A percentile compares a stretch with the other conserved stretches of the same genome.
phyloP scores from a whole-genome alignment of 2,888 invertebrate species.

The Laspeyria flexula region DNA sequence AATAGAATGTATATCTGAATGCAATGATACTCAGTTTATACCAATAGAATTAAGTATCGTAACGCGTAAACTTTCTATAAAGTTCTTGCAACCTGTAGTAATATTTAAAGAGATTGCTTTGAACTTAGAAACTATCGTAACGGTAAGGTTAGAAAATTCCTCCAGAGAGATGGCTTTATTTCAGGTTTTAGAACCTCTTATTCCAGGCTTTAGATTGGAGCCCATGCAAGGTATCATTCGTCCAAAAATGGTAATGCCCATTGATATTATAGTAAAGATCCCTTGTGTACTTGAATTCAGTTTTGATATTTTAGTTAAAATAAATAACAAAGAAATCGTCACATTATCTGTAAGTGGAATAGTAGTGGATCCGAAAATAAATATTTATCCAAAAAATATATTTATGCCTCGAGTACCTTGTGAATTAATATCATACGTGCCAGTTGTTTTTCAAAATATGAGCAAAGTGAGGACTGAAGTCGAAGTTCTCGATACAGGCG shows the following conservation, averaged over 20 bases:
- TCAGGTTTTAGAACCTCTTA: slow-evolving; percentile 78
- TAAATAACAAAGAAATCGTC: slow-evolving; percentile 78
- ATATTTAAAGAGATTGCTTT: slow-evolving; percentile 74
- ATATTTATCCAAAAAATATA: slow-evolving; percentile 79
- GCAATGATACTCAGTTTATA: slow-evolving; percentile 45
- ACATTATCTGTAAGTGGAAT: slow-evolving; percentile 74
- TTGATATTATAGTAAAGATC: slow-evolving; percentile 75
- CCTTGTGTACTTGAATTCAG: slow-evolving; percentile 72
- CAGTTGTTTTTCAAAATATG: slow-evolving; percentile 71
- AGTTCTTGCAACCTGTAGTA: slow-evolving; percentile 68
- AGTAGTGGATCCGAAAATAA: slow-evolving; percentile 80
- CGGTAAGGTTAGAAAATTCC: slow-evolving; percentile 81
- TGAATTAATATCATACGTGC: slow-evolving; percentile 69
- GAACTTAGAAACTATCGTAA: slow-evolving; percentile 71
- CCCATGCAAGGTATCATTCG: slow-evolving; percentile 83
- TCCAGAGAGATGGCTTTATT: slow-evolving; percentile 82
- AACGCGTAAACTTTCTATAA: slow-evolving; percentile 73
- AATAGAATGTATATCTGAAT: slow-evolving; percentile 61
- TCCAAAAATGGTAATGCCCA: slow-evolving; percentile 78
- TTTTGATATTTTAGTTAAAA: slow-evolving; percentile 70
- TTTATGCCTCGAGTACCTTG: slow-evolving; percentile 80
- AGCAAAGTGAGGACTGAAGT: slow-evolving; percentile 60
- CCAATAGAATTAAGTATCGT: slow-evolving; percentile 69
- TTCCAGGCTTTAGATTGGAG: slow-evolving; percentile 77
- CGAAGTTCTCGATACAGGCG: slow-evolving; percentile 64